These are phyloP conservation scores for Branchipolynoe longqiensis DNA, from an alignment of 2,888 invertebrate genomes.

Conservation along the genomic window DNA sequence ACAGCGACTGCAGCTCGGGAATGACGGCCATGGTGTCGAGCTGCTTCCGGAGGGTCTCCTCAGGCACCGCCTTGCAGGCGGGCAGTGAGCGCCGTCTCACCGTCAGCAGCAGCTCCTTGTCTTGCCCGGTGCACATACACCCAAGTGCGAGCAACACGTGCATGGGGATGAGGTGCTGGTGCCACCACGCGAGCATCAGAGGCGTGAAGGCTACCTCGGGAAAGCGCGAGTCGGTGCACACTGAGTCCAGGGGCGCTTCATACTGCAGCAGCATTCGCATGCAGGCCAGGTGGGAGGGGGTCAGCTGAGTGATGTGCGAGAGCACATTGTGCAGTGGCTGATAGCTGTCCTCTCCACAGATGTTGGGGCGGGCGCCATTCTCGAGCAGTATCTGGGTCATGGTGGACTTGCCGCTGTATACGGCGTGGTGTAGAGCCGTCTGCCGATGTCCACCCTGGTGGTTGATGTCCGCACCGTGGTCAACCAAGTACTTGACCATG, in stretches of 20 bases:
- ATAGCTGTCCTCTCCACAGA: not conserved
- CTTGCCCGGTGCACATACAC: not conserved
- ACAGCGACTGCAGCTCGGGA: constrained; percentile 7
- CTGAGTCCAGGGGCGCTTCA: not conserved
- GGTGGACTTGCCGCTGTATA: not conserved
- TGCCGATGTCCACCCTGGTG: constrained; percentile 40
- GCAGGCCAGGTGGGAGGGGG: constrained; percentile 5
- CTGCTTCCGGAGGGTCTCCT: constrained; percentile 8
- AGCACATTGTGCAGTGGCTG: constrained; percentile 30
- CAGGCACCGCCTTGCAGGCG: not conserved
- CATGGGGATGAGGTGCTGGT: not conserved
- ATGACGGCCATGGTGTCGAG: constrained; percentile 4
- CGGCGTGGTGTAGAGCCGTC: constrained; percentile 18
- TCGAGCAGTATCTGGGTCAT: constrained; percentile 21
- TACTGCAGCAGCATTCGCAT: constrained; percentile 3
- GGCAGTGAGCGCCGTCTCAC: not conserved
- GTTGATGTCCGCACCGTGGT: constrained; percentile 31
- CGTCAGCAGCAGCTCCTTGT: not conserved
- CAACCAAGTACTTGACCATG: constrained; percentile 42
- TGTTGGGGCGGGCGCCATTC: constrained; percentile 1
- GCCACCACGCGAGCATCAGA: constrained; percentile 24
- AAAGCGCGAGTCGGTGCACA: not conserved
- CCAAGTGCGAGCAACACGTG: constrained; percentile 23
- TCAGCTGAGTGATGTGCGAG: not conserved
- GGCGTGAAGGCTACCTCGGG: constrained; percentile 27